These are phyloP conservation scores for Cyanistes caeruleus DNA, from an alignment of 2,113 vertebrate genomes.

Conservation along the genomic window DNA sequence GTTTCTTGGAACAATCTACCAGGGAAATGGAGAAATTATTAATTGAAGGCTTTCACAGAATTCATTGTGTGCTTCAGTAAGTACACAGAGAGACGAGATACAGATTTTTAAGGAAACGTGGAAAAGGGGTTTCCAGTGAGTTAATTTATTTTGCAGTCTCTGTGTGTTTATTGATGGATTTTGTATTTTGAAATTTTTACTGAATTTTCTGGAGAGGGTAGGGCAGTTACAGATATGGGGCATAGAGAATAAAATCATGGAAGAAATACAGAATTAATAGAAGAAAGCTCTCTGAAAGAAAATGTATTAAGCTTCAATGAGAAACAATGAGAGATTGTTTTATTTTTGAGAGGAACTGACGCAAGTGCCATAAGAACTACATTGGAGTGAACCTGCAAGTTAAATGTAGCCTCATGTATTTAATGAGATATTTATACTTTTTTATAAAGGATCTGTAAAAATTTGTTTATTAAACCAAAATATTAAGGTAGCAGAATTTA, in stretches of 20 bases:
- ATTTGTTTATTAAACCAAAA: background rate
- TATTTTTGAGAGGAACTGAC: background rate
- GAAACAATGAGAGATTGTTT: background rate
- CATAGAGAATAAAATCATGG: background rate
- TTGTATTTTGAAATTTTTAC: background rate
- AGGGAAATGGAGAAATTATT: background rate
- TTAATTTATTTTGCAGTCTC: background rate
- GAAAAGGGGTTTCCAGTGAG: background rate
- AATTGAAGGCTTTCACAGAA: background rate
- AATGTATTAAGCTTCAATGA: background rate
- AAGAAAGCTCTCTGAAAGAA: background rate
- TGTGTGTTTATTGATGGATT: background rate
- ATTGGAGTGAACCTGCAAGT: background rate
- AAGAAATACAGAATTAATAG: background rate
- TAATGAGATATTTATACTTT: background rate
- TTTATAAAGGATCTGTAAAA: background rate
- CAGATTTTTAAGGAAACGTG: background rate
- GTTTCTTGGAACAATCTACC: background rate
- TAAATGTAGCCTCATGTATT: background rate
- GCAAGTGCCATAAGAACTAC: background rate
- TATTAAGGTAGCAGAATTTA: background rate
- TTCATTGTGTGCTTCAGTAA: background rate
- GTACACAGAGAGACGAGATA: background rate
- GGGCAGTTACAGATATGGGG: background rate
- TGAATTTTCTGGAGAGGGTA: background rate